Evolutionary conservation across 2,113 vertebrate genomes (phyloP).

Genomic region (Elaphurus davidianus): DNA sequence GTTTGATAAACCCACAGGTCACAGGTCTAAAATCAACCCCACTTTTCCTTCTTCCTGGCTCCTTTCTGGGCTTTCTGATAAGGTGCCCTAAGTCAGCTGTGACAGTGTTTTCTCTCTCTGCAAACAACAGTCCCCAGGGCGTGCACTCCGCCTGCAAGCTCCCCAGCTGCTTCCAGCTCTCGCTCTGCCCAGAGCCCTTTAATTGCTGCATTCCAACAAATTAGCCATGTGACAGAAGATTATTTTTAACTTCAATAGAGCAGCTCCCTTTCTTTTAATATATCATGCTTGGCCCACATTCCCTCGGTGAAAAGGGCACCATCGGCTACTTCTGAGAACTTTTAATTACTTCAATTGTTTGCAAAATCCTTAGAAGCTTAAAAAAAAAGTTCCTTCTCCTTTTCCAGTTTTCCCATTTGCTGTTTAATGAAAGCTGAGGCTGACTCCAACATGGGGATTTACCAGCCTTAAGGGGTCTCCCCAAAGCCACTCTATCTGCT

Average conservation of each 20-base stretch:
- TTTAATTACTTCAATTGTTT: conserved; percentile 76
- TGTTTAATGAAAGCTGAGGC: background rate
- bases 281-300: conserved; percentile 51
- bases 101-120: background rate
- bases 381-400: background rate
- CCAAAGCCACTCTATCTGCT: background rate
- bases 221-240: conserved; percentile 60
- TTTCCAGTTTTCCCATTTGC: background rate
- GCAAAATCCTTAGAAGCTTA: conserved; percentile 70
- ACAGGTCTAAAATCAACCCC: conserved; percentile 25
- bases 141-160: background rate
- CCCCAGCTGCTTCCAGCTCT: conserved; percentile 70
- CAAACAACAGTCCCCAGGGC: conserved; percentile 51
- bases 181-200: conserved; percentile 51
- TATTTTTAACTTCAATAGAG: conserved; percentile 62
- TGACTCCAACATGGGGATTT: background rate
- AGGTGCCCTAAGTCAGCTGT: background rate
- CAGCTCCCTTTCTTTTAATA: conserved; percentile 51
- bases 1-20: conserved; percentile 36
- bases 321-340: conserved; percentile 54
- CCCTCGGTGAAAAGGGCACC: conserved; percentile 53
- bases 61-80: background rate
- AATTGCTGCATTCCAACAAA: conserved; percentile 65
- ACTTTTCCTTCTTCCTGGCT: conserved; percentile 48
- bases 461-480: background rate